phyloP scores from a whole-genome alignment of 2,113 vertebrate species.

The Dromaius novaehollandiae region DNA sequence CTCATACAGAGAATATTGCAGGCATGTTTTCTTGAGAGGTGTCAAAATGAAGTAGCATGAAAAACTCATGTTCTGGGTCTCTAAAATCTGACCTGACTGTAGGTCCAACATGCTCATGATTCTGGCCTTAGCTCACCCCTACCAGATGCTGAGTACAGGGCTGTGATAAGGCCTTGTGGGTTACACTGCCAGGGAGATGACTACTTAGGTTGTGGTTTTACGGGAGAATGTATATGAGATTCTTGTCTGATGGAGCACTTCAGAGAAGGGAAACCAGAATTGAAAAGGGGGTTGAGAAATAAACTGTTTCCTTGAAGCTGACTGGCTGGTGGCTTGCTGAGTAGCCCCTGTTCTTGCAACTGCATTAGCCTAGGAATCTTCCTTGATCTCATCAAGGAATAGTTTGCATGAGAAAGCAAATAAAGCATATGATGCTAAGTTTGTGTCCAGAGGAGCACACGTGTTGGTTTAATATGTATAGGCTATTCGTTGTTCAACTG shows the following conservation, averaged over 20 bases:
- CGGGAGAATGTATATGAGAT: neutral
- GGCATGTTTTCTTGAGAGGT: neutral
- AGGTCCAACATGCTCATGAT: neutral
- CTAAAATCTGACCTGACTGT: neutral
- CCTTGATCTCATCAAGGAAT: neutral
- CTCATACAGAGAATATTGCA: neutral
- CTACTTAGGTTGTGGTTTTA: neutral
- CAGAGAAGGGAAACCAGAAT: neutral
- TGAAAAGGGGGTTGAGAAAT: neutral
- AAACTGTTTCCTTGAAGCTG: neutral
- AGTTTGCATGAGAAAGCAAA: neutral
- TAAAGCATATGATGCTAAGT: neutral
- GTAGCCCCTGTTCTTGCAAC: neutral
- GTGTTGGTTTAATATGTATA: neutral
- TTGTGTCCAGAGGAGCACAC: neutral
- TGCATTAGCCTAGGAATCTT: neutral
- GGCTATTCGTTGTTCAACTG: neutral
- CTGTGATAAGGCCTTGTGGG: neutral
- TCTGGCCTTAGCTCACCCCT: neutral
- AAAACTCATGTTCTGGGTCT: neutral
- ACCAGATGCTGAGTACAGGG: neutral
- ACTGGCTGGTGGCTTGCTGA: neutral
- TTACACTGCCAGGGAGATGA: neutral
- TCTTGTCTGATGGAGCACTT: neutral
- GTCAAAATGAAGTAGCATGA: neutral